These are phyloP conservation scores for Luehdorfia chinensis DNA, from an alignment of 1,140 invertebrate genomes.

Conservation along the genomic window DNA sequence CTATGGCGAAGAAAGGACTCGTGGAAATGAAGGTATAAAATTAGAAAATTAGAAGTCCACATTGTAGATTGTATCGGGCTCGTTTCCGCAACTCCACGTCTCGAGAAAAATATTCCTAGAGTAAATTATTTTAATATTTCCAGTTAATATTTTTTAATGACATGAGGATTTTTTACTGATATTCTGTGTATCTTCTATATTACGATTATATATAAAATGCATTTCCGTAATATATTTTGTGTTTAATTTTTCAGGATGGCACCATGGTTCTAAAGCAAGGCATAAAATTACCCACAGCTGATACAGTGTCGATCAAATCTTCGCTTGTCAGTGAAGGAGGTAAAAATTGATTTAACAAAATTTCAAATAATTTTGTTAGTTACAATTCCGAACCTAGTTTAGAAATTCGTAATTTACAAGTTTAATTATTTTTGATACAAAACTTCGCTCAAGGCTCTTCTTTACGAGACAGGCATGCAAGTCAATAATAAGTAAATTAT, in stretches of 20 bases:
- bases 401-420: slow-evolving; percentile 1
- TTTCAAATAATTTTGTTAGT: too few species aligned
- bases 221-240: too few species aligned
- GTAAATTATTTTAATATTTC: too few species aligned
- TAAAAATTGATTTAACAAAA: background rate
- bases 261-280: slow-evolving; percentile 73
- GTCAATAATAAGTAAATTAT: too few species aligned
- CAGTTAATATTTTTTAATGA: too few species aligned
- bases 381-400: background rate
- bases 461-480: too few species aligned
- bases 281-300: slow-evolving; percentile 56
- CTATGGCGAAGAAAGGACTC: slow-evolving; percentile 78
- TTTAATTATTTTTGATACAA: slow-evolving; percentile 1
- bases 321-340: slow-evolving; percentile 35
- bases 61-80: background rate
- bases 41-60: background rate
- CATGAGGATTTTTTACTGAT: background rate
- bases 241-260: slow-evolving; percentile 65
- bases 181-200: too few species aligned
- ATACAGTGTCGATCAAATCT: slow-evolving; percentile 32
- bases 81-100: too few species aligned
- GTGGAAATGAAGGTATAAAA: slow-evolving; percentile 75
- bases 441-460: too few species aligned
- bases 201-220: too few species aligned
- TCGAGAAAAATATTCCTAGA: too few species aligned